These are phyloP conservation scores for Watsonalla binaria DNA, from an alignment of 2,888 invertebrate genomes.

Conservation along the genomic window DNA sequence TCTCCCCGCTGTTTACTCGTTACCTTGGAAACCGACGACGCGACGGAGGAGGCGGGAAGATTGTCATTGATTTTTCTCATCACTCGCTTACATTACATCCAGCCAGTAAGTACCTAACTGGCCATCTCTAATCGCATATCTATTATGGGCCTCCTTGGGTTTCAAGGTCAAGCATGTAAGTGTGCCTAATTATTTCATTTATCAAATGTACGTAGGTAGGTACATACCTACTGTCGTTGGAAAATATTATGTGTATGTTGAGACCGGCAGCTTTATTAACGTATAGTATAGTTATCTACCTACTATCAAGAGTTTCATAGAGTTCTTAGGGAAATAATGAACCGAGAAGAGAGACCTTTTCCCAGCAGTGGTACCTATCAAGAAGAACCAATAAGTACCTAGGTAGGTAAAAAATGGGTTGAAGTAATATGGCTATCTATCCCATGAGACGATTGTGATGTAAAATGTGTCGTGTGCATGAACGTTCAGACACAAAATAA, in stretches of 20 bases:
- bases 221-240: no score
- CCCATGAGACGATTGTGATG: no score
- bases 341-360: no score
- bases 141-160: slow-evolving; percentile 13
- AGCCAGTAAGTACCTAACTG: slow-evolving; percentile 12
- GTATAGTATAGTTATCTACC: not conserved
- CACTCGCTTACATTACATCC: slow-evolving; percentile 28
- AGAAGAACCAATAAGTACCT: no score
- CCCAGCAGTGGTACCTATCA: no score
- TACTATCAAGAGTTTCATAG: no score
- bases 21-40: slow-evolving; percentile 64
- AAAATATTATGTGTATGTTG: slow-evolving; percentile 15
- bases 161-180: slow-evolving; percentile 29
- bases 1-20: slow-evolving; percentile 73
- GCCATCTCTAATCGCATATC: slow-evolving; percentile 21
- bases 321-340: no score
- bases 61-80: slow-evolving; percentile 73
- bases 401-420: no score
- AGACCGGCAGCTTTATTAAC: slow-evolving; percentile 28
- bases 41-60: slow-evolving; percentile 49
- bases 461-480: no score
- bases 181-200: not conserved
- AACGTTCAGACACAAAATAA: no score
- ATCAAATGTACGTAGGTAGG: no score
- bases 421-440: no score